Percentiles rank a stretch among this genome's conserved stretches.
Evolutionary conservation across 2,113 vertebrate genomes (phyloP).

Genomic region (Xenopus laevis): DNA sequence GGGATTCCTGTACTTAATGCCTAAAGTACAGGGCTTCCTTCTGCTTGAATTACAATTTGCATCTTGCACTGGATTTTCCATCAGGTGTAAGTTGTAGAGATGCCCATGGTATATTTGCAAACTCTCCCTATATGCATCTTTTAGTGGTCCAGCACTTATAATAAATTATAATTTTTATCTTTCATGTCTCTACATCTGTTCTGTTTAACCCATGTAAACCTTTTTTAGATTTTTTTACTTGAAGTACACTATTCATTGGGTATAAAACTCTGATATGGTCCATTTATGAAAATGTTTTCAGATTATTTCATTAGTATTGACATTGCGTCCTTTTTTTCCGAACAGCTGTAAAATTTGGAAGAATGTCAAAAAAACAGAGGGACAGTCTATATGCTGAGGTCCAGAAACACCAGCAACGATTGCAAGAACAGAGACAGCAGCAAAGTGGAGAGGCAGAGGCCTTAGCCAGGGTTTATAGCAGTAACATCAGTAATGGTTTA

Average conservation of each 20-base stretch:
- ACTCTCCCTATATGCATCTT: too few relatives aligned
- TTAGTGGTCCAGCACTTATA: too few relatives aligned
- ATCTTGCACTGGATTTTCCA: too few relatives aligned
- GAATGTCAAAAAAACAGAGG: slow-evolving; percentile 98
- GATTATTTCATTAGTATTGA: background rate
- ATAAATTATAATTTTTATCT: background rate
- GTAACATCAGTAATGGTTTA: slow-evolving; percentile 84
- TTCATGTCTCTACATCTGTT: too few relatives aligned
- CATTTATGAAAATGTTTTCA: background rate
- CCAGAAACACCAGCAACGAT: slow-evolving; percentile 94
- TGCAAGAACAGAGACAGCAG: slow-evolving; percentile 91
- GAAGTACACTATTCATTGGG: too few relatives aligned
- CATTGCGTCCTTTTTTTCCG: slow-evolving; percentile 46
- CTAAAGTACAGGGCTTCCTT: too few relatives aligned
- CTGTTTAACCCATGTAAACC: too few relatives aligned
- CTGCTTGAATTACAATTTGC: too few relatives aligned
- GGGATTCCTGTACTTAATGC: too few relatives aligned
- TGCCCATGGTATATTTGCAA: too few relatives aligned
- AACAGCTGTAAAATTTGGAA: slow-evolving; percentile 95
- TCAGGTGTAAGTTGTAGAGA: too few relatives aligned
- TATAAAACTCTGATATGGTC: background rate
- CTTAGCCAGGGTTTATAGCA: slow-evolving; percentile 86
- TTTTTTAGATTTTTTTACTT: too few relatives aligned
- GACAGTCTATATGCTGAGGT: slow-evolving; percentile 97
- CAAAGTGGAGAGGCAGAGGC: slow-evolving; percentile 91